Evolutionary conservation across 2,113 vertebrate species (phyloP), one percentile per base, ranked within the genome.

Genomic region (Colistium nudipinnis): DNA sequence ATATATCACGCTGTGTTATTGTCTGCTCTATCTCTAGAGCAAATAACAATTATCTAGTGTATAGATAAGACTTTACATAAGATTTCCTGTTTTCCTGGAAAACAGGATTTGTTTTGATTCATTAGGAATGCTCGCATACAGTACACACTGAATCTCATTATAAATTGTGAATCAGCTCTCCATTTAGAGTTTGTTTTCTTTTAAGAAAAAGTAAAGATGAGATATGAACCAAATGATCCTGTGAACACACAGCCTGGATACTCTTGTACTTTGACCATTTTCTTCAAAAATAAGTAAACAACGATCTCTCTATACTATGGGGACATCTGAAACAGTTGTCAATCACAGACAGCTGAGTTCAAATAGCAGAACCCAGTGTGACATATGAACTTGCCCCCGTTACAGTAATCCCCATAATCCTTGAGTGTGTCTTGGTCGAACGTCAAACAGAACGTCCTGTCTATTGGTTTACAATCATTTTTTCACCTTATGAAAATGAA

Each of bases 221-320:
- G 76, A 78, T 87, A 68, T 66, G 33, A 57, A 39, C 30, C 11
- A 11, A 33, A 38, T 33, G 70, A 68, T 51, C 39, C 47, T 19
- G 33, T 2, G 25, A 65, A 70, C 43, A 38, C 56, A n/a, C n/a
- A n/a, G n/a, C n/a, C n/a, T n/a, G n/a, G 28, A 62, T 72, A 44
- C 16, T 60, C 44, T 33, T 81, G 86, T 14, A 89, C 89, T 86
- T 88, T 90, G 85, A 73, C 60, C 87, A n/a, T 43, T 39, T 45
- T 64, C 84, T 87, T 83, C 17, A 78, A 87, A 83, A 84, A 81
- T 76, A 86, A 61, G 65, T 68, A 85, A 68, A 77, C 67, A 75
- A 62, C 67, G 31, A 55, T 78, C 69, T 81, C 63, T 62, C 38
- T 38, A 44, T 62, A 47, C 74, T 49, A 36, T 69, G 19, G 1